phyloP scores from a whole-genome alignment of 2,888 invertebrate species.

The Pherbina coryleti region DNA sequence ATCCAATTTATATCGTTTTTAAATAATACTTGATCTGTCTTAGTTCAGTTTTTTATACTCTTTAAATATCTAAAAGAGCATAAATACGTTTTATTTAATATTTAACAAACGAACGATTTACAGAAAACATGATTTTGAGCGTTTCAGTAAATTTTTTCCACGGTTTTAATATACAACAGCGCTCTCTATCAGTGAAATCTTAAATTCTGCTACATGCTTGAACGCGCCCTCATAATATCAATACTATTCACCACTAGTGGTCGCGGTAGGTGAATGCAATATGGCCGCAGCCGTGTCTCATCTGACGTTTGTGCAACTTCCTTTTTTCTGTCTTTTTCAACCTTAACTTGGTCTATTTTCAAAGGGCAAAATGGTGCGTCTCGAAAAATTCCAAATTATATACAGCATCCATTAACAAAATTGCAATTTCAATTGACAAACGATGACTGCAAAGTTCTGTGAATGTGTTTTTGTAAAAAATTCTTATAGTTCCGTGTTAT shows the following conservation, averaged over 20 bases:
- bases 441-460: not conserved
- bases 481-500: not conserved
- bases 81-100: no score
- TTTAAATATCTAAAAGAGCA: no score
- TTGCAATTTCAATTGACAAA: conserved; percentile 8
- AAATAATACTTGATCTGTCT: no score
- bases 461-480: conserved; percentile 14
- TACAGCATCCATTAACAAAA: conserved; percentile 55
- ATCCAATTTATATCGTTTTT: no score
- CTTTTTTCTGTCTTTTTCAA: conserved; percentile 60
- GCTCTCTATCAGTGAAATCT: not conserved
- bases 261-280: not conserved
- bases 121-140: no score
- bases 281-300: conserved; percentile 35
- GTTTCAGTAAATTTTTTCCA: not conserved
- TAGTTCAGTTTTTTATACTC: no score
- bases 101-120: no score
- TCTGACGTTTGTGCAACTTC: conserved; percentile 49
- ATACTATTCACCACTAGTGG: conserved; percentile 30
- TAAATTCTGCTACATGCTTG: not conserved
- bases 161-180: not conserved
- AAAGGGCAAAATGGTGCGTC: conserved; percentile 59
- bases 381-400: conserved; percentile 47
- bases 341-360: conserved; percentile 57
- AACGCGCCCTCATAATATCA: not conserved